Base-by-base conservation (phyloP, 2,888 invertebrate species). In the Aphidius colemani region DNA sequence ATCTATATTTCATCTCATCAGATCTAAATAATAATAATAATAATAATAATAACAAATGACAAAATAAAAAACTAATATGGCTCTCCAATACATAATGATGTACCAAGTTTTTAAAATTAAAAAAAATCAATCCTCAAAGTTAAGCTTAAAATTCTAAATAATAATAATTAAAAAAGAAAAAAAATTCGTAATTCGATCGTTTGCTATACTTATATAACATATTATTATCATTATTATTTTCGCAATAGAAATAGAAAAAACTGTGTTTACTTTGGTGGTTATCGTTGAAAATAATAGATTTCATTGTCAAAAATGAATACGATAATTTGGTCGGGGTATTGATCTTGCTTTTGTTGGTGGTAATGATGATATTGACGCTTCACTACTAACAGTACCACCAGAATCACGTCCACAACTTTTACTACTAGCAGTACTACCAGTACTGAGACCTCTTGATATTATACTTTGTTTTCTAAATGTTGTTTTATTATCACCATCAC, bases 251-350 rank as follows among this genome's bases (percentile, higher is more conserved):
- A 13, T 7, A 9, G 10, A 53, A 40, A 41, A 55, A 30, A 30
- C 1, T 5, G 3, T 30, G 30, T 30, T 30, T 30, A 30, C 30
- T 30, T 30, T 30, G 30, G 30, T 30, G 3, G 2, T 30, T 30
- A 30, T 30, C 5, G 30, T 30, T 30, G 5, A 30, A 30, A 18
- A 18, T 18, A 18, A 13, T 6, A n/a, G 3, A 11, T 8, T 7
- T 53, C 11, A 48, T n/a, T 41, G 39, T 80, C 84, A 91, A 81
- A 91, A 91, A 77, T 91, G 91, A 76, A 91, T 91, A 66, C 90
- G 86, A 78, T 90, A 91, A 79, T 90, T 90, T 40, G 88, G 86
- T 64, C 87, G 81, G 49, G 86, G 85, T 76, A 87, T 87, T 41
- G 87, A 87, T 11, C 87, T 86, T 40, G 89, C 84, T 78, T 88